These are phyloP conservation scores for Trypoxylon attenuatum DNA, from an alignment of 2,888 invertebrate species.

Conservation along the genomic window DNA sequence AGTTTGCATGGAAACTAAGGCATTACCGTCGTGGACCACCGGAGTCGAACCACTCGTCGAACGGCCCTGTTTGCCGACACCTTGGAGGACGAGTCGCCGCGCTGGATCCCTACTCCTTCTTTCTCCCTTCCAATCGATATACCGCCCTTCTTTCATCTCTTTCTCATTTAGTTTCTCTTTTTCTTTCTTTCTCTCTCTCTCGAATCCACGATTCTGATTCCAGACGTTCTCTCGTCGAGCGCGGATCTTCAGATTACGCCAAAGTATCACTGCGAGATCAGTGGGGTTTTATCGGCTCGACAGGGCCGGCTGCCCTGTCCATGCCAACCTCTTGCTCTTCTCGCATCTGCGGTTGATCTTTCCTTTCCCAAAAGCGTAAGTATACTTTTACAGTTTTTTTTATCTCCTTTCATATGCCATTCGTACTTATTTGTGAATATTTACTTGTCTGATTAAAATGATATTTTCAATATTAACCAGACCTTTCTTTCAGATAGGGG, in stretches of 20 bases:
- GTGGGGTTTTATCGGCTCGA: constrained; percentile 47
- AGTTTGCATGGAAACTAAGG: constrained; percentile 73
- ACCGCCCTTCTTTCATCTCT: constrained; percentile 35
- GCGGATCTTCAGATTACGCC: constrained; percentile 54
- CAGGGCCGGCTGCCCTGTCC: constrained; percentile 41
- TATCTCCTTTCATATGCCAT: no score
- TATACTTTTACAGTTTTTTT: no score
- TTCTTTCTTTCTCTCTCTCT: constrained; percentile 24
- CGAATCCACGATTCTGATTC: constrained; percentile 56
- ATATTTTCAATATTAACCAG: neutral
- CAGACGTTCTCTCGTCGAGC: constrained; percentile 33
- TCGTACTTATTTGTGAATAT: no score
- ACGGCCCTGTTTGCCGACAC: constrained; percentile 69
- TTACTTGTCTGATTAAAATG: no score
- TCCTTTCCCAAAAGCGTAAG: no score
- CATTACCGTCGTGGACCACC: constrained; percentile 70
- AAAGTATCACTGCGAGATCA: constrained; percentile 51
- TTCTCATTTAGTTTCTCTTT: constrained; percentile 14
- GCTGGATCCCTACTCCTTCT: constrained; percentile 39
- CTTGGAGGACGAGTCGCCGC: constrained; percentile 59
- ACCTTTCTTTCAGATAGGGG: neutral
- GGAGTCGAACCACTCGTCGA: constrained; percentile 71
- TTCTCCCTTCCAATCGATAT: constrained; percentile 13
- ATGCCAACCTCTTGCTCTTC: constrained; percentile 12
- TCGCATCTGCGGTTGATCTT: constrained; percentile 16